Evolutionary conservation across 2,113 vertebrate species (phyloP), one percentile per base, ranked within the genome.

Genomic region (Scopus umbretta): DNA sequence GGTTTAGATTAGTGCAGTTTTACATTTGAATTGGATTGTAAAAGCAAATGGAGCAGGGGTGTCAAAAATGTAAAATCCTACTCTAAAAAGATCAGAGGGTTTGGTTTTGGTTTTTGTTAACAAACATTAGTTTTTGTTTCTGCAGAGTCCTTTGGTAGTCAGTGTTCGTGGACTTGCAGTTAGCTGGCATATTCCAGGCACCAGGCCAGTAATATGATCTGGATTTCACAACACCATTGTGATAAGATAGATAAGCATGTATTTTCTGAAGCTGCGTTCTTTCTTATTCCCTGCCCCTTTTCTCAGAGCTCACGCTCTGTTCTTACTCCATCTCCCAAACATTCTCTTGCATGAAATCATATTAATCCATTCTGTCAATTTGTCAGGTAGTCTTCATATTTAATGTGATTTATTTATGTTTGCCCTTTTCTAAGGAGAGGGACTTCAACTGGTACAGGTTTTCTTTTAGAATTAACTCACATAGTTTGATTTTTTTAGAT

Each of bases 161-260:
- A 56, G 14, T 75, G 86, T 91, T 86, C 78, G 73, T 66, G 80
- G 75, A 80, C 79, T 95, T 95, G 70, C 4, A 62, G 58, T 71
- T 94, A 88, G 74, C 36, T 70, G 59, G 84, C 88, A 87, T 92
- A 36, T 92, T 92, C 82, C 52, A 94, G 87, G 87, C 94, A 83
- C n/a, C 42, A 59, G 55, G 95, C 95, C 90, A 94, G 90, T 74
- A 95, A 95, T 36, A 75, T 27, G 80, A 95, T 88, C 88, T 93
- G 90, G 47, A 93, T 97, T 96, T 94, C 86, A 55, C 52, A 86
- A 59, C 62, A 50, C 66, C 49, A 20, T 50, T 94, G 75, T 87
- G 90, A 93, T 92, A 90, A 96, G 66, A 84, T n/a, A 95, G 87
- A 87, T 76, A 88, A 89, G 76, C 45, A 71, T 80, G 56, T 58